Base-by-base conservation (phyloP, 2,113 vertebrate species). In the Papio anubis region DNA sequence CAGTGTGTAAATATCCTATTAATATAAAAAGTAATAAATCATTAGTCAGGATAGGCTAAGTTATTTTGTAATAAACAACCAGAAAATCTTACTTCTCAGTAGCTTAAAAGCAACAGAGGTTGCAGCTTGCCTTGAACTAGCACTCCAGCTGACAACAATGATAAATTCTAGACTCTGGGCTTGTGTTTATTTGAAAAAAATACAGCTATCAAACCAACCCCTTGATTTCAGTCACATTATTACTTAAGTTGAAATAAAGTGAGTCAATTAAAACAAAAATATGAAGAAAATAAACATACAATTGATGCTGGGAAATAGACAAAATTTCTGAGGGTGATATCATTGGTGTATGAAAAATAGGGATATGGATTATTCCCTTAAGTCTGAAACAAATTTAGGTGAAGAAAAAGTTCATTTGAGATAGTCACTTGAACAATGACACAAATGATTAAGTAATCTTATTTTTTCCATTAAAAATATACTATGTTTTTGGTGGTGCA, bases 171-270 rank as follows among this genome's bases (percentile, higher is more conserved):
- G 35, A 61, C 16, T 57, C 55, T 82, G 20, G 9, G 14, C 17
- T 94, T 82, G 43, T 61, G 35, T 61, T 66, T 79, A 50, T 91
- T 91, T 80, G 66, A 75, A 80, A 80, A 86, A 84, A 93, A 80
- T 27, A 30, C 23, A 76, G 38, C 32, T 61, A 30, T 94, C 57
- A 89, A 1, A 79, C 3, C 35, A 88, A 73, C 59, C 40, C 35
- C 48, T 96, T 85, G 35, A 38, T 68, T 85, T 97, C 88, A 72
- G 59, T 68, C 35, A 55, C 35, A 84, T n/a, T 87, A 73, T 81
- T 95, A 48, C 61, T 85, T 68, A 93, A 52, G 23, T n/a, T 14
- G 52, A 78, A 93, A 93, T 68, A 81, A 94, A 89, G 21, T 35
- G 50, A 81, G 6, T 83, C 68, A 52, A 88, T 88, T 43, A 81